Evolutionary conservation across 2,797 vertebrate species (phyloP).

Genomic region (Myotis daubentonii): DNA sequence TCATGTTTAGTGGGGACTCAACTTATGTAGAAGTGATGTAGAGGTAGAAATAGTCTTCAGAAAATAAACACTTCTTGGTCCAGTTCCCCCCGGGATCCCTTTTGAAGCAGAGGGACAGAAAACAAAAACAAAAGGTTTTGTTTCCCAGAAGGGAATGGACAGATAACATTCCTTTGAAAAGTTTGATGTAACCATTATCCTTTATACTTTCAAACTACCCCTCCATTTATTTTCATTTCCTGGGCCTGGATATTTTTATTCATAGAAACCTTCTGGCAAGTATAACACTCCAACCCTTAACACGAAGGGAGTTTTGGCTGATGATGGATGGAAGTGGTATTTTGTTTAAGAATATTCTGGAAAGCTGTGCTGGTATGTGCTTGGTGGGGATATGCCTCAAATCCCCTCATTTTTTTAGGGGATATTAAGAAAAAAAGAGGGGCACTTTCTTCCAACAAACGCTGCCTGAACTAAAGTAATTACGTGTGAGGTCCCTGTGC

Average conservation of each 20-base stretch:
- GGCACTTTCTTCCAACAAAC: background rate
- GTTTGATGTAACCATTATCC: background rate
- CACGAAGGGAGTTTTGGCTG: conserved; percentile 35
- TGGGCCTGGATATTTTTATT: conserved; percentile 48
- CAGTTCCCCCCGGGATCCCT: background rate
- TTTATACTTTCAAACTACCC: conserved; percentile 42
- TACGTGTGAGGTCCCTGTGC: background rate
- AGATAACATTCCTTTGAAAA: background rate
- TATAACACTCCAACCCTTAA: conserved; percentile 3
- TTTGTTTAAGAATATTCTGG: conserved; percentile 66
- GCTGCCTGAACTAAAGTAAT: background rate
- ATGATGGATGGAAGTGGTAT: background rate
- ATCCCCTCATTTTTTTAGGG: conserved; percentile 18
- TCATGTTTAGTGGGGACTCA: conserved; percentile 53
- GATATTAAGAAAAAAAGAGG: background rate
- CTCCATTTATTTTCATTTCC: conserved; percentile 49
- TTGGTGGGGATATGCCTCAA: background rate
- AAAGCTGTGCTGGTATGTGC: background rate
- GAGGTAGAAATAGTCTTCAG: conserved; percentile 58
- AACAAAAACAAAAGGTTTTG: conserved; percentile 19
- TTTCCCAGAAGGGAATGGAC: conserved; percentile 20
- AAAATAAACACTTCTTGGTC: conserved; percentile 61
- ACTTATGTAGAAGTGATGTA: conserved; percentile 55
- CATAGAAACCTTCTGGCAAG: conserved; percentile 36
- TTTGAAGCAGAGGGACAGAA: conserved; percentile 33